Base-by-base conservation (phyloP, 2,888 invertebrate species). In the Ferrisia virgata region DNA sequence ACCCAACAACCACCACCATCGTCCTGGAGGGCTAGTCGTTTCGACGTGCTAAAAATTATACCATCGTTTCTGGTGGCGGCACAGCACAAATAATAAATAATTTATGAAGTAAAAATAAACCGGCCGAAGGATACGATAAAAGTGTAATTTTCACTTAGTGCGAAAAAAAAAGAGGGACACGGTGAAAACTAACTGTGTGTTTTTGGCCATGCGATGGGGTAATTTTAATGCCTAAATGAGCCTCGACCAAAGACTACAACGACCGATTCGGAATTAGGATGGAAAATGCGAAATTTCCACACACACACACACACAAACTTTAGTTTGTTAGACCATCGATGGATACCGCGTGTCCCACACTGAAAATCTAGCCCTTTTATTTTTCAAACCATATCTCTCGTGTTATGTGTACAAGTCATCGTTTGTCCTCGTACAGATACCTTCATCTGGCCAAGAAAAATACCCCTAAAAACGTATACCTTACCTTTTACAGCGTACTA, bases 221-320 rank as follows among this genome's bases (percentile, higher is more conserved):
- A 76, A 76, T 76, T 76, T 76, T 76, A 76, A 76, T 76, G 72
- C 72, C 72, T 76, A 76, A 76, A 76, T 76, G 72, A 76, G 72
- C 22, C 72, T n/a, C n/a, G n/a, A n/a, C n/a, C n/a, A n/a, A n/a
- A n/a, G n/a, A n/a, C n/a, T n/a, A n/a, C 72, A 9, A 36, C 25
- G 9, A 36, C 3, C 72, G 72, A 11, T 4, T 18, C 72, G 72
- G n/a, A 36, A 76, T 76, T 76, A 76, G 33, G n/a, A 76, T 36
- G 31, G 31, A 69, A 69, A 69, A 69, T 53, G 53, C 15, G 64
- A 64, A 64, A 64, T 64, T 64, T 64, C 64, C 64, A 64, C 64
- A 64, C 43, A 15, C 13, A 43, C 64, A 64, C 64, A n/a, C n/a
- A n/a, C n/a, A n/a, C n/a, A n/a, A n/a, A n/a, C n/a, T n/a, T n/a